phyloP scores from a whole-genome alignment of 2,113 vertebrate species.

The Thamnophis sirtalis region DNA sequence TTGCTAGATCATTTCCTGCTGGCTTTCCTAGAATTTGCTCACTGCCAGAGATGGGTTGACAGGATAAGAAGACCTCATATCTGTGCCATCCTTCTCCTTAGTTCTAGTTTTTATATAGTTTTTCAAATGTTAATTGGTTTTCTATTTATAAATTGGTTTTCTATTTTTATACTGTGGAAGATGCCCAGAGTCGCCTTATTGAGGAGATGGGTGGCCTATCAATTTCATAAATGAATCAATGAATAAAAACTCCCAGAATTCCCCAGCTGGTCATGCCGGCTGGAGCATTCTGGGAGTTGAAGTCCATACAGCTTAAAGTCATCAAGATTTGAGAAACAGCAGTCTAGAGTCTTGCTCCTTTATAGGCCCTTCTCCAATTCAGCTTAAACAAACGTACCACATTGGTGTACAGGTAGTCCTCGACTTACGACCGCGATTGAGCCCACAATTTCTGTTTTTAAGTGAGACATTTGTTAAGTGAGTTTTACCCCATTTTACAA shows the following conservation, averaged over 20 bases:
- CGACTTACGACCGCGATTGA: no score
- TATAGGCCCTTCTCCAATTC: not conserved
- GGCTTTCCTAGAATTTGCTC: conserved; percentile 4
- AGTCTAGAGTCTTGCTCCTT: not conserved
- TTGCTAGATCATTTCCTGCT: not conserved
- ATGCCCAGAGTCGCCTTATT: not conserved
- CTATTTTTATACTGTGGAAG: not conserved
- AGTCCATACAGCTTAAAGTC: not conserved
- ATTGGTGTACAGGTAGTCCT: no score
- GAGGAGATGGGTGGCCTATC: not conserved
- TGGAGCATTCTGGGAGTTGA: not conserved
- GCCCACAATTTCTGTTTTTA: no score
- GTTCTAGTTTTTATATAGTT: not conserved
- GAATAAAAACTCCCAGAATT: not conserved
- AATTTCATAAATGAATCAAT: not conserved
- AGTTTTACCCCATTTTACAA: no score
- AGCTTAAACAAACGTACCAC: not conserved
- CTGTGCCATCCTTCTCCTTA: not conserved
- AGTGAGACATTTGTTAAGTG: no score
- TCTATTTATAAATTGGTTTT: not conserved
- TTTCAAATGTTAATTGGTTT: not conserved
- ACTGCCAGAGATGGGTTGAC: not conserved
- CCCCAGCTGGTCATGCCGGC: no score
- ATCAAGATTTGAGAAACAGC: not conserved
- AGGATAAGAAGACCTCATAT: not conserved